Base-by-base conservation (phyloP, 2,113 vertebrate species). In the Podarcis cretensis region DNA sequence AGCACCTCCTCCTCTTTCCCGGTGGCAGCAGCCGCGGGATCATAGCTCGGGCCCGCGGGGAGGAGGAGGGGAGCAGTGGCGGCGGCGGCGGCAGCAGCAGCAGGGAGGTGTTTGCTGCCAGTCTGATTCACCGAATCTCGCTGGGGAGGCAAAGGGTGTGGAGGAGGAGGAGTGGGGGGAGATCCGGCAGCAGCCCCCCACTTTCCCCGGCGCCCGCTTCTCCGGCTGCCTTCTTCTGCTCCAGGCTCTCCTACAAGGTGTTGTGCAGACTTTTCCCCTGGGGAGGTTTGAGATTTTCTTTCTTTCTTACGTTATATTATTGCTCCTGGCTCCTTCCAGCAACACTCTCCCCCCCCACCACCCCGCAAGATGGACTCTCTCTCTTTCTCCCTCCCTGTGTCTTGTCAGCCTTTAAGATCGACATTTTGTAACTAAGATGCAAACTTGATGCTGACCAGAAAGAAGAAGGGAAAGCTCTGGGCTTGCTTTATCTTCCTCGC, bases 301-400 rank as follows among this genome's bases (percentile, higher is more conserved):
- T 54, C 43, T 48, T 48, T 48, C 43, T 48, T 94, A 95, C 95
- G 98, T 97, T 98, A 96, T 94, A 93, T 96, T 96, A 97, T 97
- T 91, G 91, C 94, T 93, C 88, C 89, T 94, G 91, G 48, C 48
- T 93, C 95, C 93, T 92, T 93, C 82, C 87, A 57, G 86, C 71
- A 68, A 7, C 80, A 66, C 77, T 27, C n/a, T 4, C 66, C 54
- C 90, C 43, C 8, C 95, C 95, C 96, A 97, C 97, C 97, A 97
- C 97, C 94, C 98, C 98, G 98, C 98, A 99, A 99, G 98, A 99
- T 99, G 98, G 98, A 98, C 98, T 99, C 98, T 98, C 98, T 98
- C 97, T 93, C 95, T 96, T 96, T 96, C 94, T 96, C 92, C 92
- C 96, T 92, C 96, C 93, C 92, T 97, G 97, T 97, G 97, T 98